Percentiles rank a stretch among this genome's conserved stretches.
Conservation (phyloP, 2,888 invertebrate species). For the Dexiosoma caninum region DNA sequence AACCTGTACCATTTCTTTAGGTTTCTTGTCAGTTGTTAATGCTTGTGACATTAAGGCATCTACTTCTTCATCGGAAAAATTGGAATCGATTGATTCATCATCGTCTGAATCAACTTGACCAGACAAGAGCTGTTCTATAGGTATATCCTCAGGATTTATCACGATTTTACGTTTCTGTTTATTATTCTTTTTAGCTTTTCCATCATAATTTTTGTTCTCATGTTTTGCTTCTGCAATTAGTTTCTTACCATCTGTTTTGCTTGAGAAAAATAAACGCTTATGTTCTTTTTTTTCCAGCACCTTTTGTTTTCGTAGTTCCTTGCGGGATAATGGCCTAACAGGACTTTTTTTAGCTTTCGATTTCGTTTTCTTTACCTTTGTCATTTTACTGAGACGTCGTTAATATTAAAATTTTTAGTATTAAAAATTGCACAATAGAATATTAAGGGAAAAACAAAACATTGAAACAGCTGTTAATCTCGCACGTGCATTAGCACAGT, state of each 20-base stretch:
- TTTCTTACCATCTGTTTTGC: constrained; percentile 69
- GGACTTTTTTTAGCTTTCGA: constrained; percentile 56
- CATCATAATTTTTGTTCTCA: constrained; percentile 7
- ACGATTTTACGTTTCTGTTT: constrained; percentile 39
- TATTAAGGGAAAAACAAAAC: neutral
- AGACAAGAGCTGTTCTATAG: constrained; percentile 67
- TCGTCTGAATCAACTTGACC: constrained; percentile 67
- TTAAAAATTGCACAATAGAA: too few species aligned
- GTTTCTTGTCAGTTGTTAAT: constrained; percentile 31
- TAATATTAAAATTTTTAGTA: too few species aligned
- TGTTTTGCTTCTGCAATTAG: constrained; percentile 68
- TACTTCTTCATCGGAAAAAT: constrained; percentile 74
- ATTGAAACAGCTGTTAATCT: too few species aligned
- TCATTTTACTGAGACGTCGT: constrained; percentile 52
- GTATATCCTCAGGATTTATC: constrained; percentile 67
- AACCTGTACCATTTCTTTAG: constrained; percentile 43
- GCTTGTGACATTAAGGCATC: constrained; percentile 67
- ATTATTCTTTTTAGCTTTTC: constrained; percentile 22
- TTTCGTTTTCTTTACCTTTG: constrained; percentile 45
- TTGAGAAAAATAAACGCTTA: constrained; percentile 73
- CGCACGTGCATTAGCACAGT: too few species aligned
- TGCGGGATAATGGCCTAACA: constrained; percentile 79
- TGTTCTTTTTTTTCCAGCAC: constrained; percentile 83
- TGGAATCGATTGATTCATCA: constrained; percentile 73
- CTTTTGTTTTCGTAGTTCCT: constrained; percentile 85